Evolutionary conservation across 2,888 invertebrate species (phyloP), one percentile per base, ranked within the genome.

Genomic region (Tanytarsus gracilentus): DNA sequence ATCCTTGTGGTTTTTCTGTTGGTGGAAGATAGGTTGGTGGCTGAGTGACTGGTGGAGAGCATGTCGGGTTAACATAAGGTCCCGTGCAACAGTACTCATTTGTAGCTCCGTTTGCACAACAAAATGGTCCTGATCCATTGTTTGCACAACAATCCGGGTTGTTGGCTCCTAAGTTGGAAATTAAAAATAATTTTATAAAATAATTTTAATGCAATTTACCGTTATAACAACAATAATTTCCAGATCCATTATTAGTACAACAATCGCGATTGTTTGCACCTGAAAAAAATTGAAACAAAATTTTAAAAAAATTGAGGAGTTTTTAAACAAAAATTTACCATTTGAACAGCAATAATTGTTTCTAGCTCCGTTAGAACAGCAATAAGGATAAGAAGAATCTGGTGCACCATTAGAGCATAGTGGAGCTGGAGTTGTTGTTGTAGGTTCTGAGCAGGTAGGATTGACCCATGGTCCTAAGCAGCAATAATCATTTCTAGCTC

Each of bases 1-100:
- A 59, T 14, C 59, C 59, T 16, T 18, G 4, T 8, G 36, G 33
- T 23, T 44, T 36, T 14, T 8, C 8, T 26, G 18, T 26, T 49
- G 59, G 59, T 25, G 59, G 49, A 9, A 59, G 25, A n/a, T 49
- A 26, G 14, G 59, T 59, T 29, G 29, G 18, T 25, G 49, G 49
- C 4, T 27, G 21, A 18, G 25, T 40, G 16, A 44, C 29, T 16
- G 44, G 44, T 30, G 29, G 7, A 4, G n/a, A 21, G 26, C 58
- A 44, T 8, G 11, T 21, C 29, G 40, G 48, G 16, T 58, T 40
- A 16, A 29, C 26, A 14, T 55, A 26, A n/a, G 36, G 26, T 16
- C 39, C 27, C 2, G 39, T 39, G 14, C 39, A 40, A 16, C 55
- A 55, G 39, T 39, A 53, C 21, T 53, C 18, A 33, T 52, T 33